Percentiles rank a stretch among this genome's conserved stretches.
Evolutionary conservation across 2,113 vertebrate species (phyloP).

Genomic region (Leptodactylus fuscus): DNA sequence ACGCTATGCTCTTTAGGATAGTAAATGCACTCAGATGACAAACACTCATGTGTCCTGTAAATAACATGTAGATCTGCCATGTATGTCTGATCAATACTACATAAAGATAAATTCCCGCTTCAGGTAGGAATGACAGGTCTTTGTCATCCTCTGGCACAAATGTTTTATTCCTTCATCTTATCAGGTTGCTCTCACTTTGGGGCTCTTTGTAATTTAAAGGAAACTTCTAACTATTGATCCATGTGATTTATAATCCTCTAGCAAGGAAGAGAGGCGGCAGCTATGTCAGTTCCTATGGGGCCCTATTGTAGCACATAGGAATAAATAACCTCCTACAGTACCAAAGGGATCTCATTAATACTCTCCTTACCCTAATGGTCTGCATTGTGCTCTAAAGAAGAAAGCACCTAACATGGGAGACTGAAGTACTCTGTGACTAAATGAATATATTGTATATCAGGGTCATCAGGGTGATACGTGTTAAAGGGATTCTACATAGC

Average conservation of each 20-base stretch:
- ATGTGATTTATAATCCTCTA: not conserved
- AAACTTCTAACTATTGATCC: conserved; percentile 8
- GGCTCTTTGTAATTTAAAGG: conserved; percentile 13
- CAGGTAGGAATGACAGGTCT: not conserved
- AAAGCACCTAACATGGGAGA: not conserved
- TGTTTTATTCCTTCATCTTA: not conserved
- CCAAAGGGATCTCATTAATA: not conserved
- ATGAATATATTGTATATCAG: not conserved
- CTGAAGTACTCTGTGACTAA: not conserved
- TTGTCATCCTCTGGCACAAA: not conserved
- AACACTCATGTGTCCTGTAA: not conserved
- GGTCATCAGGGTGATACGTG: not conserved
- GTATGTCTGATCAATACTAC: not conserved
- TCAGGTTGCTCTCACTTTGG: conserved; percentile 6
- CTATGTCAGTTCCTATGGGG: not conserved
- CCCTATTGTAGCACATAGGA: not conserved
- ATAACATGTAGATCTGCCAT: not conserved
- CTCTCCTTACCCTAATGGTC: not conserved
- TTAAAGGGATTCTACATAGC: not conserved
- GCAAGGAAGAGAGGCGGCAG: not conserved
- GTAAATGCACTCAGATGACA: not conserved
- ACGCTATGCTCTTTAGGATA: not conserved
- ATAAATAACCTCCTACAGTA: not conserved
- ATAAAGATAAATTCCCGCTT: not conserved
- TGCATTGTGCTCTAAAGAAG: not conserved